A percentile compares a stretch with the other conserved stretches of the same genome.
Evolutionary conservation across 2,113 vertebrate species (phyloP).

Genomic region (Sinocyclocheilus maitianheensis): DNA sequence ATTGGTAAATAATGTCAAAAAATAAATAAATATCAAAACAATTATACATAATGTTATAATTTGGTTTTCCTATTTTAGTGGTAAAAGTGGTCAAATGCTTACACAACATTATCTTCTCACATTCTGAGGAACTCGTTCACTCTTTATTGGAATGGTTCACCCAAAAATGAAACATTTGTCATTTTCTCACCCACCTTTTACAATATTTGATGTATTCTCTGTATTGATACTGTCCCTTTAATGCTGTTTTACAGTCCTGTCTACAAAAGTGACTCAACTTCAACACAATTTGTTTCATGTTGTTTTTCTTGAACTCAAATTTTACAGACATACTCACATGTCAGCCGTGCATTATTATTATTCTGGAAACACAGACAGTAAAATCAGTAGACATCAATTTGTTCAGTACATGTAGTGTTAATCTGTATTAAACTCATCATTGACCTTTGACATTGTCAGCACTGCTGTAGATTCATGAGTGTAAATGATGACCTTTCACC

Average conservation of each 20-base stretch:
- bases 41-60: too few relatives aligned
- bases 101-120: too few relatives aligned
- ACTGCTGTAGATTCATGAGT: neutral
- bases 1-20: too few relatives aligned
- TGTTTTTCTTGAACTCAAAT: neutral
- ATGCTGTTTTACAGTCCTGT: neutral
- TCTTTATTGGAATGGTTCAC: too few relatives aligned
- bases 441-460: neutral
- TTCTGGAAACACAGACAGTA: neutral
- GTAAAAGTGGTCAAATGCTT: too few relatives aligned
- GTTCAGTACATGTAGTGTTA: neutral
- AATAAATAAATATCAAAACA: too few relatives aligned
- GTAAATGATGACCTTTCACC: constrained; percentile 45
- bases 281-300: neutral
- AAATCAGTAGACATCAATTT: neutral
- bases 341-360: neutral
- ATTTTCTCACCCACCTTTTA: too few relatives aligned
- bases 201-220: too few relatives aligned
- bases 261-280: neutral
- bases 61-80: too few relatives aligned
- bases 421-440: neutral
- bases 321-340: neutral
- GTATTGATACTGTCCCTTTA: neutral
- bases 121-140: too few relatives aligned
- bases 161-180: too few relatives aligned